Evolutionary conservation across 2,888 invertebrate genomes (phyloP).

Genomic region (Linnaemya vulpina): DNA sequence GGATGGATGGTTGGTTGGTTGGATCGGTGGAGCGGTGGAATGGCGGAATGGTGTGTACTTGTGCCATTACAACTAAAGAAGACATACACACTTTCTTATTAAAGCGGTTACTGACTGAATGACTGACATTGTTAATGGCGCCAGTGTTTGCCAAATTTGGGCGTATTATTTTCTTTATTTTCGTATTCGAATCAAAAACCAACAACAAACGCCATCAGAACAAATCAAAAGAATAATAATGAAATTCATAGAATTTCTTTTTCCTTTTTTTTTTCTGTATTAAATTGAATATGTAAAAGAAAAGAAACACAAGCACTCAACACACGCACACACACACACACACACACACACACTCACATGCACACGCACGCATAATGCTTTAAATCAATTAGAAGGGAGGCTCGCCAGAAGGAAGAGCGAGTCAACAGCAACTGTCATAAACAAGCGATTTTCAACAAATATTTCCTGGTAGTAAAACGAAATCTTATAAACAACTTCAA

Average conservation of each 20-base stretch:
- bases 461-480: conserved; percentile 61
- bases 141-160: conserved; percentile 72
- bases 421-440: conserved; percentile 51
- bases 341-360: conserved; percentile 43
- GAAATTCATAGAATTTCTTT: conserved; percentile 64
- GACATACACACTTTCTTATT: conserved; percentile 48
- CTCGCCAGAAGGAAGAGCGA: neutral
- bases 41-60: conserved; percentile 34
- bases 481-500: conserved; percentile 16
- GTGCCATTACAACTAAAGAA: conserved; percentile 53
- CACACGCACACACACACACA: conserved; percentile 33
- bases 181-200: conserved; percentile 34
- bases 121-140: conserved; percentile 68
- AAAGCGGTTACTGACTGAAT: conserved; percentile 44
- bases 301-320: conserved; percentile 15
- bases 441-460: conserved; percentile 60
- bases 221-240: conserved; percentile 67
- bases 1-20: conserved; percentile 26
- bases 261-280: no score
- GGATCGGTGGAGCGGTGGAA: conserved; percentile 18
- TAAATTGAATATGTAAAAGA: neutral
- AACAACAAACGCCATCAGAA: conserved; percentile 52
- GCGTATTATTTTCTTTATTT: conserved; percentile 67
- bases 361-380: conserved; percentile 35
- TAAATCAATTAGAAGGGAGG: neutral